Conservation (phyloP, 1,140 invertebrate species). For the Lepidurus packardi region DNA sequence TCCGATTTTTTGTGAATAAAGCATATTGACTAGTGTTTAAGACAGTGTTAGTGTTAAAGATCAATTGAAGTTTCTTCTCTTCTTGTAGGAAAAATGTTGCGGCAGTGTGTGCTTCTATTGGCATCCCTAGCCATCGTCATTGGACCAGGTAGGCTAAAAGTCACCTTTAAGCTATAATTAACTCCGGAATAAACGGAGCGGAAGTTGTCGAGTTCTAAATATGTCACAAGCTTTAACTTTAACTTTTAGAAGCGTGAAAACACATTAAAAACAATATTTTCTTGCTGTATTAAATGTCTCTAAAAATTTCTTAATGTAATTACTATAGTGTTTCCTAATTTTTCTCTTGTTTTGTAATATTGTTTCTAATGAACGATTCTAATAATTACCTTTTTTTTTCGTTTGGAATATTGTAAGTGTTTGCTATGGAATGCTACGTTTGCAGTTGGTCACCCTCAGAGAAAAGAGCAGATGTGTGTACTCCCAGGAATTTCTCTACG, state of each 20-base stretch:
- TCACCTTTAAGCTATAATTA: neutral
- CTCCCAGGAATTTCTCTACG: constrained; percentile 24
- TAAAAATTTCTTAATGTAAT: too few species aligned
- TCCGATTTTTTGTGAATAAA: neutral
- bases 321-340: neutral
- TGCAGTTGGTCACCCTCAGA: constrained; percentile 32
- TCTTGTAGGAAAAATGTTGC: neutral
- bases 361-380: too few species aligned
- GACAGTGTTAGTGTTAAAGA: too few species aligned
- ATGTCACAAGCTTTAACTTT: too few species aligned
- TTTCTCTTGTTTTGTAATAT: neutral
- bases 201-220: too few species aligned
- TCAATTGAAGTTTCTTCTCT: neutral
- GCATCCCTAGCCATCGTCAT: neutral
- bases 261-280: too few species aligned
- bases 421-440: constrained; percentile 30
- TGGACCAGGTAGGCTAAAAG: neutral
- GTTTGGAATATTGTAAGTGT: neutral
- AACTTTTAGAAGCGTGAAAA: too few species aligned
- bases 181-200: too few species aligned
- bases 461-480: constrained; percentile 26
- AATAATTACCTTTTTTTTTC: neutral
- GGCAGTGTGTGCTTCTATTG: neutral
- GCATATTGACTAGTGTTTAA: neutral
- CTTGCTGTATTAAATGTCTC: too few species aligned